A percentile compares a stretch with the other conserved stretches of the same genome.
Conservation (phyloP, 2,797 vertebrate genomes). For the Rhynchotus rufescens region DNA sequence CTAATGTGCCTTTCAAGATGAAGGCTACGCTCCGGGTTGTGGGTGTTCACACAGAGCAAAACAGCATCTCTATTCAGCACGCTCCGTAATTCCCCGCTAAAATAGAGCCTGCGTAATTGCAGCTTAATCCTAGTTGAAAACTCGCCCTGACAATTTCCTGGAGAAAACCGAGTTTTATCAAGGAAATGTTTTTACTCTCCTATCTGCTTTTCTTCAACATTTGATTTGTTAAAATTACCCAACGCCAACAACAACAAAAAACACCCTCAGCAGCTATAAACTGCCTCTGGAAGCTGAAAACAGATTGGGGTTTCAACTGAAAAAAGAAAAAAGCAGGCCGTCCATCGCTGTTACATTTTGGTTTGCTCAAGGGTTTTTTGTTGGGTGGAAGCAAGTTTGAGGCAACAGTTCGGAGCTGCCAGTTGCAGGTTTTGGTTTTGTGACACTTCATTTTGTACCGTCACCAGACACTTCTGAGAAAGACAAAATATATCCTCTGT, state of each 20-base stretch:
- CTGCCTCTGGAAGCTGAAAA: constrained; percentile 53
- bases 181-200: constrained; percentile 35
- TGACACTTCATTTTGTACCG: constrained; percentile 17
- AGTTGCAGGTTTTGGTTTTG: constrained; percentile 46
- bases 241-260: background rate
- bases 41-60: constrained; percentile 61
- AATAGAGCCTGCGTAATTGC: constrained; percentile 31
- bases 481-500: constrained; percentile 39
- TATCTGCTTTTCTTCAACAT: constrained; percentile 34
- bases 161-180: background rate
- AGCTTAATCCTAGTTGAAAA: constrained; percentile 37
- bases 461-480: constrained; percentile 21
- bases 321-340: background rate
- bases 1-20: background rate
- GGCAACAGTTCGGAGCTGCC: background rate
- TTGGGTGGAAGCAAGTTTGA: constrained; percentile 26
- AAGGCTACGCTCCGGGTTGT: constrained; percentile 41
- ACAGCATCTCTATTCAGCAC: constrained; percentile 16
- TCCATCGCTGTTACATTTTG: constrained; percentile 24
- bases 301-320: background rate
- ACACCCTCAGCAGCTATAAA: background rate
- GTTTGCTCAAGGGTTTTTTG: constrained; percentile 46
- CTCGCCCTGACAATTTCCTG: constrained; percentile 27
- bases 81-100: constrained; percentile 15
- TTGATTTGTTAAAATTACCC: constrained; percentile 36